phyloP scores from a whole-genome alignment of 2,113 vertebrate genomes.

The Cryptomyrus ogoouensis region DNA sequence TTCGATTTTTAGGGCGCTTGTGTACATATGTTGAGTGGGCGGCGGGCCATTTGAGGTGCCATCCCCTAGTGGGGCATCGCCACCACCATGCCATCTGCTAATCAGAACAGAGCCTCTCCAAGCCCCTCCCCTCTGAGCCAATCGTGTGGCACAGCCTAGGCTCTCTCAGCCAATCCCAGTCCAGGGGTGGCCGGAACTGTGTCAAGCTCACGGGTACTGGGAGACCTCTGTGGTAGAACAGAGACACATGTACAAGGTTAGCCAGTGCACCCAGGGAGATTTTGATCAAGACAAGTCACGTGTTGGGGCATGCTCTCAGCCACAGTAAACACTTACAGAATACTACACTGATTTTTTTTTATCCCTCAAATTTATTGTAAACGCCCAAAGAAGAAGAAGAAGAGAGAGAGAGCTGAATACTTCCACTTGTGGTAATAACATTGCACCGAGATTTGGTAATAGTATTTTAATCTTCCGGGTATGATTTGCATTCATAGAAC shows the following conservation, averaged over 20 bases:
- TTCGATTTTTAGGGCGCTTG: constrained; percentile 11
- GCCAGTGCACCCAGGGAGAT: not conserved
- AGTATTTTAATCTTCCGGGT: not conserved
- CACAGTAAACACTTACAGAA: not conserved
- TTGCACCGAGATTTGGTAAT: not conserved
- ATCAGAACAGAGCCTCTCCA: constrained; percentile 41
- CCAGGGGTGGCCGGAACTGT: not conserved
- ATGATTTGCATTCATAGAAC: not conserved
- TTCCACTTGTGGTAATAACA: not conserved
- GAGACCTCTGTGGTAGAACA: not conserved
- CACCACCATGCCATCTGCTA: constrained; percentile 52
- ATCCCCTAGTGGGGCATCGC: constrained; percentile 28
- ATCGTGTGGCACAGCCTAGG: constrained; percentile 23
- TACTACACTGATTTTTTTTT: not conserved
- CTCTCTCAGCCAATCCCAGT: constrained; percentile 19
- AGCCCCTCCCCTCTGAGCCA: constrained; percentile 31
- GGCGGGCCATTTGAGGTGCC: constrained; percentile 35
- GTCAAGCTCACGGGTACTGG: not conserved
- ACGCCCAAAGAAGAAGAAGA: not conserved
- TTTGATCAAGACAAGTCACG: not conserved
- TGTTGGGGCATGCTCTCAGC: not conserved
- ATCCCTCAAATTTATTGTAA: not conserved
- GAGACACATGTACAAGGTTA: constrained; percentile 4
- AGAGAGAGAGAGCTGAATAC: not conserved
- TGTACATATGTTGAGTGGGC: constrained; percentile 34